Conservation (phyloP, 2,797 vertebrate genomes). For the Eupleurogrammus muticus region DNA sequence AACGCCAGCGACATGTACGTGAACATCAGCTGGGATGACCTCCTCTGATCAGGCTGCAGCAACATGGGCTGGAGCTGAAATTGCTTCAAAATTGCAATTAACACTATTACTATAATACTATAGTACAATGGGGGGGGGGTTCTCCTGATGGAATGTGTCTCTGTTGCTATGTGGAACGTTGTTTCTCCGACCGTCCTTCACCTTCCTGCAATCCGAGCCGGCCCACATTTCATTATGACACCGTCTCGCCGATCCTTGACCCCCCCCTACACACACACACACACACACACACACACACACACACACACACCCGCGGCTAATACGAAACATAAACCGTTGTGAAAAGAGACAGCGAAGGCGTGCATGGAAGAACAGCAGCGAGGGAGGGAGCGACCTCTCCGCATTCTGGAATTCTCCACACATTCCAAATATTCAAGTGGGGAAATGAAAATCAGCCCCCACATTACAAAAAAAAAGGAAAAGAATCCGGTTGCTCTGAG, state of each 20-base stretch:
- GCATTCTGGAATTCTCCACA: constrained; percentile 54
- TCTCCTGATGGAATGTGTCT: constrained; percentile 24
- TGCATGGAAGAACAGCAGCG: constrained; percentile 9
- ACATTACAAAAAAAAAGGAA: background rate
- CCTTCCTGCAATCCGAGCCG: constrained; percentile 32
- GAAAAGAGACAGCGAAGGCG: constrained; percentile 1
- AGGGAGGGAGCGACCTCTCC: constrained; percentile 6
- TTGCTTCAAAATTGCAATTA: constrained; percentile 1
- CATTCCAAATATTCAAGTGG: constrained; percentile 48
- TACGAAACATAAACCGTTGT: constrained; percentile 36
- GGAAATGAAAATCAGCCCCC: constrained; percentile 39
- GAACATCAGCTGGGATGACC: constrained; percentile 8
- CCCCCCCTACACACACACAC: too few species aligned
- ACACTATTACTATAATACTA: background rate
- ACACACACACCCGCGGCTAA: background rate
- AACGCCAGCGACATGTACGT: constrained; percentile 14
- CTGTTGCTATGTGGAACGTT: constrained; percentile 5
- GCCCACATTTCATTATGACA: constrained; percentile 49
- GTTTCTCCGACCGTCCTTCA: constrained; percentile 27
- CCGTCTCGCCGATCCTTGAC: constrained; percentile 42
- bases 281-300: too few species aligned
- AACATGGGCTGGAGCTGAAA: background rate
- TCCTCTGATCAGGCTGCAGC: background rate
- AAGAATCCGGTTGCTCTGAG: constrained; percentile 16
- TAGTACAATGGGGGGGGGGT: background rate